phyloP scores from a whole-genome alignment of 2,113 vertebrate genomes.

The Carollia perspicillata region DNA sequence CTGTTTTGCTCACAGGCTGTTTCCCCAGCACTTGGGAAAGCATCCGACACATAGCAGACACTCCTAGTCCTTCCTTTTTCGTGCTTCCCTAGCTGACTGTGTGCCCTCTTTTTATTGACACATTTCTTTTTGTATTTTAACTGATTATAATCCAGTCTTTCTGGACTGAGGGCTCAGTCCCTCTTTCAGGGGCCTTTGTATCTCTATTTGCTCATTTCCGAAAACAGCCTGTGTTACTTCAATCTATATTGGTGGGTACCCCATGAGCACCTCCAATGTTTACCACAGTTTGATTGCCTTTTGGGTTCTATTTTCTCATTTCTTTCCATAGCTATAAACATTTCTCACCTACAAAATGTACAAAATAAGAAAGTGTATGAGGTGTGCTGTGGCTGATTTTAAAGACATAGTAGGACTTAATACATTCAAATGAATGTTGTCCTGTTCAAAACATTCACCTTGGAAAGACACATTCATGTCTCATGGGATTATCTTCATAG shows the following conservation, averaged over 20 bases:
- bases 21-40: background rate
- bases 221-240: background rate
- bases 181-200: background rate
- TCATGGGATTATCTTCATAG: background rate
- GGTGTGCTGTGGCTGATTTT: background rate
- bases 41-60: background rate
- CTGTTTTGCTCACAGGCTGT: background rate
- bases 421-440: background rate
- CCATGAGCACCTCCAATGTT: background rate
- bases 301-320: slow-evolving; percentile 2
- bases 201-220: slow-evolving; percentile 19
- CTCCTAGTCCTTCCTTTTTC: background rate
- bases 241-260: background rate
- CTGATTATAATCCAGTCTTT: background rate
- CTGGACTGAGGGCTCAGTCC: background rate
- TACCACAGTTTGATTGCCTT: background rate
- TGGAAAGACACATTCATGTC: background rate
- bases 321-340: background rate
- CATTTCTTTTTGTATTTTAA: background rate
- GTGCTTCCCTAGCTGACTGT: background rate
- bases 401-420: background rate
- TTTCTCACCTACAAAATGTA: background rate
- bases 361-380: background rate
- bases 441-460: slow-evolving; percentile 42
- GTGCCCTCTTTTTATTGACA: background rate